phyloP scores from a whole-genome alignment of 2,797 vertebrate species.

The Rhinoraja longicauda region DNA sequence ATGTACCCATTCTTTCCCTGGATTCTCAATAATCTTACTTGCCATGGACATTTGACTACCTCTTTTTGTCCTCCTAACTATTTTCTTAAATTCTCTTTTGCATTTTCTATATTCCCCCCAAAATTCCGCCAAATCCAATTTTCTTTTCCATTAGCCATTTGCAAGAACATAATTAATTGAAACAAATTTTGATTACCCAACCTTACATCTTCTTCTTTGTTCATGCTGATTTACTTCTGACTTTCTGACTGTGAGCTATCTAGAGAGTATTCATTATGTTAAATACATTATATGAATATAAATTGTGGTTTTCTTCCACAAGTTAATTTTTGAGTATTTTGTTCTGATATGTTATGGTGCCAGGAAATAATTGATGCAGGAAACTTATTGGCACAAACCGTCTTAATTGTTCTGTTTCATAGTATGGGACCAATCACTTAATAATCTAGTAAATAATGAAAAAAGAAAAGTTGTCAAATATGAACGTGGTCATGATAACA shows the following conservation, averaged over 20 bases:
- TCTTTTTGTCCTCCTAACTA: too few relatives aligned
- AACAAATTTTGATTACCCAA: not conserved
- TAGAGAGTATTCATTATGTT: not conserved
- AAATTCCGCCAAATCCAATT: not conserved
- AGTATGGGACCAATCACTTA: not conserved
- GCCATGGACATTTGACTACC: too few relatives aligned
- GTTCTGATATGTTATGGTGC: not conserved
- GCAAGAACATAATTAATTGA: not conserved
- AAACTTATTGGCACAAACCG: not conserved
- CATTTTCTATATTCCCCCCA: too few relatives aligned
- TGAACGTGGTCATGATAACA: not conserved
- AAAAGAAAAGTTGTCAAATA: not conserved
- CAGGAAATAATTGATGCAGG: slow-evolving; percentile 11
- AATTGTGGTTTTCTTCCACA: not conserved
- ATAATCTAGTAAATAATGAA: not conserved
- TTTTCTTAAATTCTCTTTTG: too few relatives aligned
- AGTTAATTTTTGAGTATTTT: slow-evolving; percentile 8
- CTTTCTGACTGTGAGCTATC: not conserved
- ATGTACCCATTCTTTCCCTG: too few relatives aligned
- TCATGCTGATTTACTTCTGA: too few relatives aligned
- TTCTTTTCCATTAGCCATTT: not conserved
- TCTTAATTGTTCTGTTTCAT: not conserved
- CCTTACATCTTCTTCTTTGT: not conserved
- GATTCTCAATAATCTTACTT: too few relatives aligned
- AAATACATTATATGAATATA: too few relatives aligned